A percentile compares a stretch with the other conserved stretches of the same genome.
These are phyloP conservation scores for Chrysaora quinquecirrha DNA, from an alignment of 30 jellyfish, hydroid and myxozoan genomes.

Conservation along the genomic window DNA sequence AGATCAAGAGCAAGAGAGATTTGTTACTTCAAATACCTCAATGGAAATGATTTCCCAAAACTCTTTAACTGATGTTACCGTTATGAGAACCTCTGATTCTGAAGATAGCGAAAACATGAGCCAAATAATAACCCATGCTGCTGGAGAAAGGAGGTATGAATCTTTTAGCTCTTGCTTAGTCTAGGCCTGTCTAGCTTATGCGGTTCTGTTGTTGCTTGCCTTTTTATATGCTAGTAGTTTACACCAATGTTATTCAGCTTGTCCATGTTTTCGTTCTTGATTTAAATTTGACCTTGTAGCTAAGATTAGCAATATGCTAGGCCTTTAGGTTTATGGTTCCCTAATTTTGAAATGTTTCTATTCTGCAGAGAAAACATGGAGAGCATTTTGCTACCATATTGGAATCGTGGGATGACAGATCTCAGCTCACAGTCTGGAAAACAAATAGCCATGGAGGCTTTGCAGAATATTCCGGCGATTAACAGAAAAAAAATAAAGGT, in stretches of 20 bases:
- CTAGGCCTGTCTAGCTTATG: slow-evolving; percentile 17
- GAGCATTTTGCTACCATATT: slow-evolving; percentile 3
- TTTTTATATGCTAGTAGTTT: background rate
- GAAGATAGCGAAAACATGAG: slow-evolving; percentile 9
- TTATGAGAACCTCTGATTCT: slow-evolving; percentile 4
- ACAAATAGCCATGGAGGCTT: slow-evolving; percentile 24
- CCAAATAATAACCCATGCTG: slow-evolving; percentile 8
- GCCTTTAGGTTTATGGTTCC: slow-evolving; percentile 18
- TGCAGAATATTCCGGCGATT: slow-evolving; percentile 30
- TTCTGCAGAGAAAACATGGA: background rate
- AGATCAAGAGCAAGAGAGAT: slow-evolving; percentile 13
- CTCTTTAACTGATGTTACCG: slow-evolving; percentile 2
- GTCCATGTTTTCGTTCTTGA: slow-evolving; percentile 6
- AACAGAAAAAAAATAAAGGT: slow-evolving; percentile 32
- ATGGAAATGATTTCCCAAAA: slow-evolving; percentile 4
- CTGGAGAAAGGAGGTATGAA: slow-evolving; percentile 10
- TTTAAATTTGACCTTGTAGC: slow-evolving; percentile 10
- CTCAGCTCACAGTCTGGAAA: slow-evolving; percentile 15
- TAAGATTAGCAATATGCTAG: slow-evolving; percentile 1
- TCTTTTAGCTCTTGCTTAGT: slow-evolving; percentile 10
- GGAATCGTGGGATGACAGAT: slow-evolving; percentile 15
- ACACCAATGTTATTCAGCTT: slow-evolving; percentile 5
- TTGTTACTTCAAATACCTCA: background rate
- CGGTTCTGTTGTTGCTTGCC: slow-evolving; percentile 10
- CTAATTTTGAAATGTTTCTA: slow-evolving; percentile 8